A percentile compares a stretch with the other conserved stretches of the same genome.
phyloP scores from a whole-genome alignment of 2,113 vertebrate genomes.

The Peromyscus maniculatus region DNA sequence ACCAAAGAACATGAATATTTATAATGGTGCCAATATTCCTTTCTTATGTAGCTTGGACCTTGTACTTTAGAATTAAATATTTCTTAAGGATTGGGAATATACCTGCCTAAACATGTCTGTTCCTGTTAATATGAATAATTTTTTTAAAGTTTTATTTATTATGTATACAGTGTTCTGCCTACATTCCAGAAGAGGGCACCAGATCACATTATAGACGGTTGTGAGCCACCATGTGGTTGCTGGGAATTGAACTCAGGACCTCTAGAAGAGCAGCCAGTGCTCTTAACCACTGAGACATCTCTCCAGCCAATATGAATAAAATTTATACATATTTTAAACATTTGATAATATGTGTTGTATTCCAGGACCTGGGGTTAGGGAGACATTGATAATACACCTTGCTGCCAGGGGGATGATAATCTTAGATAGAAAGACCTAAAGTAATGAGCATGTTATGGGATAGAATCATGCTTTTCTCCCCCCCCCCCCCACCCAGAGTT shows the following conservation, averaged over 20 bases:
- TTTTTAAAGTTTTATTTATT: too few relatives aligned
- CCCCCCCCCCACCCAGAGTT: background rate
- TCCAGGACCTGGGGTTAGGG: background rate
- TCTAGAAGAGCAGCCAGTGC: too few relatives aligned
- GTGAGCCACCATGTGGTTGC: too few relatives aligned
- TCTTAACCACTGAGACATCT: too few relatives aligned
- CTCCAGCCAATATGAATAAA: background rate
- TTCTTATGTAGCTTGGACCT: background rate
- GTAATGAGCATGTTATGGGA: background rate
- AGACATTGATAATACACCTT: background rate
- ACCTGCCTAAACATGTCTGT: background rate
- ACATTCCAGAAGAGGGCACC: too few relatives aligned
- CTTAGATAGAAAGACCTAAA: background rate
- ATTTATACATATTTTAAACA: background rate
- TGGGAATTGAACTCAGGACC: too few relatives aligned
- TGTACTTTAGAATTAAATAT: background rate
- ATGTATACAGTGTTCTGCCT: too few relatives aligned
- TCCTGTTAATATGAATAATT: constrained; percentile 11
- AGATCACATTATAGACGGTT: too few relatives aligned
- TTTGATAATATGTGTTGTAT: background rate
- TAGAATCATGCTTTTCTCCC: background rate
- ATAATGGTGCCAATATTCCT: background rate
- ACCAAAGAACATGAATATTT: background rate
- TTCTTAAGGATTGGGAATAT: background rate
- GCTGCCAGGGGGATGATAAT: background rate